Conservation (phyloP, 1,140 invertebrate genomes). For the Hirudo medicinalis region DNA sequence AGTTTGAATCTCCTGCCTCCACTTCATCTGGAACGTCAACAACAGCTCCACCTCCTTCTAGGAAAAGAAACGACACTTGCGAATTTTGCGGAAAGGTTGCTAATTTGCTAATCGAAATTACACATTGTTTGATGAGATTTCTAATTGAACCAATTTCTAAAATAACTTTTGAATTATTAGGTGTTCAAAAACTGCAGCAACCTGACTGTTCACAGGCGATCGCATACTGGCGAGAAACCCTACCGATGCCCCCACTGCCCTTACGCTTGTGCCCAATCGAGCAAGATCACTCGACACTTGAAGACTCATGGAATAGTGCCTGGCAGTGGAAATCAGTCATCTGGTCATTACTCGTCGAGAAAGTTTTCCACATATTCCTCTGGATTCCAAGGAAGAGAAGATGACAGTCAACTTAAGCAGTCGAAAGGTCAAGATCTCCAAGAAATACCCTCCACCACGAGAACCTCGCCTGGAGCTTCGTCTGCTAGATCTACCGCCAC, state of each 20-base stretch:
- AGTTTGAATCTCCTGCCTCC: neutral
- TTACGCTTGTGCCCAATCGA: conserved; percentile 98
- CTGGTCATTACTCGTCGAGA: too few species aligned
- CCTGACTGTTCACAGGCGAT: conserved; percentile 83
- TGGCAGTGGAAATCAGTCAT: neutral
- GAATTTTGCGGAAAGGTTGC: conserved; percentile 83
- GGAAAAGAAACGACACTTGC: conserved; percentile 85
- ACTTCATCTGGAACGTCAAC: neutral
- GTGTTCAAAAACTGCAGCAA: conserved; percentile 97
- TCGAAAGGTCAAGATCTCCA: too few species aligned
- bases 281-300: conserved; percentile 97
- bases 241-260: conserved; percentile 98
- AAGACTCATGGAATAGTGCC: conserved; percentile 73
- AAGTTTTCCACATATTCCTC: too few species aligned
- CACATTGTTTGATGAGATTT: neutral
- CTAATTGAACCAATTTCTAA: neutral
- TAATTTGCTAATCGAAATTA: neutral
- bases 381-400: too few species aligned
- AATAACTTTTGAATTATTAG: neutral
- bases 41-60: conserved; percentile 52
- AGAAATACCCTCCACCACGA: too few species aligned
- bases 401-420: too few species aligned
- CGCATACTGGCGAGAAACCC: conserved; percentile 95
- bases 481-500: too few species aligned
- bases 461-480: too few species aligned